These are phyloP conservation scores for Ovis aries DNA, from an alignment of 2,113 vertebrate genomes.

Conservation along the genomic window DNA sequence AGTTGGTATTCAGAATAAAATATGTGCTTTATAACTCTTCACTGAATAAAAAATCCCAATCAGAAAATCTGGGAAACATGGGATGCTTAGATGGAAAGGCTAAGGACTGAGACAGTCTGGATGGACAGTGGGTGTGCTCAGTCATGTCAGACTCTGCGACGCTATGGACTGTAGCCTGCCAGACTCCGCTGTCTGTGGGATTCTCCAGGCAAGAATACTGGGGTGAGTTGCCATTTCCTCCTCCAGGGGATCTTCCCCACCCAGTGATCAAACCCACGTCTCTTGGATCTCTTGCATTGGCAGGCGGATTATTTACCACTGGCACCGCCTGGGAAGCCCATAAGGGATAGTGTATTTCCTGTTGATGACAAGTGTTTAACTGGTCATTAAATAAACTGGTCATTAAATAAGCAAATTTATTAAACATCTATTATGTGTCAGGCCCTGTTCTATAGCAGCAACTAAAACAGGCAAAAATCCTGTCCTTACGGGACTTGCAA, in stretches of 20 bases:
- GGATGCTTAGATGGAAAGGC: not conserved
- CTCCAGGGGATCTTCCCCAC: not conserved
- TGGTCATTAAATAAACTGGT: not conserved
- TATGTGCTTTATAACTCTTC: not conserved
- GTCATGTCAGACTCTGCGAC: not conserved
- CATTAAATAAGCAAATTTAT: not conserved
- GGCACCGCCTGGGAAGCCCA: not conserved
- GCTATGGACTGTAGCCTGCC: not conserved
- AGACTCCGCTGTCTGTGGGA: not conserved
- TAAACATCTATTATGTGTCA: not conserved
- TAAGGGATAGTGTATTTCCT: not conserved
- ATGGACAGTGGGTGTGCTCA: not conserved
- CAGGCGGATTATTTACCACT: not conserved
- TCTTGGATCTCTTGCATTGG: not conserved
- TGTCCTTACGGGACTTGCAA: not conserved
- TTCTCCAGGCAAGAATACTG: not conserved
- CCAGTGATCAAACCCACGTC: rapidly evolving
- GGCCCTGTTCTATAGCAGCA: not conserved
- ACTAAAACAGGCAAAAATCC: not conserved
- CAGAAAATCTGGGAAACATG: not conserved
- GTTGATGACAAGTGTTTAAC: not conserved
- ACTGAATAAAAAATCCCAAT: not conserved
- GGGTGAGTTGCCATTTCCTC: not conserved
- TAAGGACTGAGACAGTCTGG: not conserved
- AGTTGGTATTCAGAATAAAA: not conserved